Evolutionary conservation across 2,113 vertebrate species (phyloP).

Genomic region (Thalassoma bifasciatum): DNA sequence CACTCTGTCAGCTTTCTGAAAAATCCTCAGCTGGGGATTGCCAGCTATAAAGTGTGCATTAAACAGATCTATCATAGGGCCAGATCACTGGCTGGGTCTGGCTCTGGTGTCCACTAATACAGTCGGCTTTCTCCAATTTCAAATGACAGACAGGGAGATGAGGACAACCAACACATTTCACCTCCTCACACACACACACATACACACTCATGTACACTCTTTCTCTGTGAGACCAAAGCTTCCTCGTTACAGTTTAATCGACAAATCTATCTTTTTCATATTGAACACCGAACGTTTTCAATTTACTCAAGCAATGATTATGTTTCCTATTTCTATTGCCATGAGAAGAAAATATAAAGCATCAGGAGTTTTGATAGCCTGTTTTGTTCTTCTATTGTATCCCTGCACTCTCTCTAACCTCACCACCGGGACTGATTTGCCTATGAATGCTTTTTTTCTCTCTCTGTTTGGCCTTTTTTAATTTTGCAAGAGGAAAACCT

Average conservation of each 20-base stretch:
- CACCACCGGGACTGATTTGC: conserved; percentile 46
- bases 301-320: conserved; percentile 58
- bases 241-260: conserved; percentile 56
- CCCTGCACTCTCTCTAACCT: conserved; percentile 42
- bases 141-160: conserved; percentile 66
- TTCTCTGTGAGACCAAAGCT: conserved; percentile 7
- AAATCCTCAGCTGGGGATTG: conserved; percentile 65
- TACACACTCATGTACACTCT: neutral
- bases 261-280: conserved; percentile 47
- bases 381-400: conserved; percentile 56
- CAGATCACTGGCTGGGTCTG: conserved; percentile 61
- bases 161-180: conserved; percentile 66
- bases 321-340: conserved; percentile 55
- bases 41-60: conserved; percentile 71
- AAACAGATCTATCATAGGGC: conserved; percentile 70
- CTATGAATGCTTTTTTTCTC: conserved; percentile 49
- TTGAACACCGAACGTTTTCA: conserved; percentile 54
- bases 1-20: conserved; percentile 71
- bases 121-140: conserved; percentile 71
- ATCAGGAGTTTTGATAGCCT: conserved; percentile 36
- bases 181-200: conserved; percentile 15
- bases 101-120: conserved; percentile 70
- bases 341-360: conserved; percentile 22
- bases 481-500: conserved; percentile 33
- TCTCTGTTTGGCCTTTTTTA: conserved; percentile 29